These are phyloP conservation scores for Colletes gigas DNA, from an alignment of 1,140 invertebrate genomes.

Conservation along the genomic window DNA sequence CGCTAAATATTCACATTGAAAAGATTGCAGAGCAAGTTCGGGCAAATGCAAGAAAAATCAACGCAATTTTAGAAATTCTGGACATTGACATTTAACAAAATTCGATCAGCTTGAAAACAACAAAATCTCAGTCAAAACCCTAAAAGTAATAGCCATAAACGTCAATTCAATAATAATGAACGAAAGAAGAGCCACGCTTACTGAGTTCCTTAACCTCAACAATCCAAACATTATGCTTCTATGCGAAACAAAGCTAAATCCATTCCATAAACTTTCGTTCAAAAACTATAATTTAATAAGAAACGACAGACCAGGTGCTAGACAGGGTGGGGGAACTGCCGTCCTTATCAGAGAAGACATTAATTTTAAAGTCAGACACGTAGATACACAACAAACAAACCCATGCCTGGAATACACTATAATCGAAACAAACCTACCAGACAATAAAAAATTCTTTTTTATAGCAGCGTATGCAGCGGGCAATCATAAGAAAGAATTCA, in stretches of 20 bases:
- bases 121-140: background rate
- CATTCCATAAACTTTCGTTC: conserved; percentile 38
- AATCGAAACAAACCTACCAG: too few species aligned
- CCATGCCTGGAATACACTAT: too few species aligned
- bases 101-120: background rate
- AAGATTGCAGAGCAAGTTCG: too few species aligned
- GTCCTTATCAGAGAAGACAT: background rate
- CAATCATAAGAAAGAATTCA: too few species aligned
- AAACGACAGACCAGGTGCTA: conserved; percentile 41
- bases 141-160: conserved; percentile 17
- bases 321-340: conserved; percentile 45
- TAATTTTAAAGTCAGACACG: too few species aligned
- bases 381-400: too few species aligned
- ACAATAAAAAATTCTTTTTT: too few species aligned
- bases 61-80: background rate
- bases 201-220: conserved; percentile 17
- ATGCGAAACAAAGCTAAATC: conserved; percentile 49
- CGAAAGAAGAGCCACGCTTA: conserved; percentile 30
- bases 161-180: conserved; percentile 47
- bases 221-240: conserved; percentile 40
- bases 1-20: too few species aligned
- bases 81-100: conserved; percentile 12
- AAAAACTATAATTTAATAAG: conserved; percentile 43
- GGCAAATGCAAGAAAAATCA: too few species aligned
- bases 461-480: too few species aligned